Evolutionary conservation across 2,888 invertebrate species (phyloP).

Genomic region (Tenthredo amoena): DNA sequence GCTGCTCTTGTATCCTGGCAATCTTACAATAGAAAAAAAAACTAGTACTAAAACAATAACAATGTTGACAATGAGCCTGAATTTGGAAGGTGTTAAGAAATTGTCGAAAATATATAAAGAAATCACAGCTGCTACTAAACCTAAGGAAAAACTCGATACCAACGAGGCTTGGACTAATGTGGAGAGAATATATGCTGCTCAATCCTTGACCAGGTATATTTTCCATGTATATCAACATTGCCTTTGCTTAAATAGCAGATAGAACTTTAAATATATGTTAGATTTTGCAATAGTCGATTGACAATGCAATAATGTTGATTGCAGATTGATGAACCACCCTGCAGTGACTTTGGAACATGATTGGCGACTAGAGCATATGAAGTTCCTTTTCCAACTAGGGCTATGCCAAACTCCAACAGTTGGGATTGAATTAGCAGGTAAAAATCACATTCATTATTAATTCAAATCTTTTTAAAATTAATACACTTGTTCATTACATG

Average conservation of each 20-base stretch:
- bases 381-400: conserved; percentile 83
- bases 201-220: conserved; percentile 77
- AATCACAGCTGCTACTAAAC: conserved; percentile 81
- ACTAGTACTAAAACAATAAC: conserved; percentile 84
- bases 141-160: conserved; percentile 79
- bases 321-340: conserved; percentile 80
- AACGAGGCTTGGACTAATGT: conserved; percentile 83
- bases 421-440: conserved; percentile 83
- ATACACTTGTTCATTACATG: conserved; percentile 5
- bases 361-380: conserved; percentile 85
- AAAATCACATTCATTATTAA: conserved; percentile 28
- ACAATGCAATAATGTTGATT: conserved; percentile 49
- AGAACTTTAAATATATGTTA: conserved; percentile 17
- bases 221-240: conserved; percentile 67
- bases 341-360: conserved; percentile 80
- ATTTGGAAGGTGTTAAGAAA: conserved; percentile 82
- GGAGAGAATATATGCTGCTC: conserved; percentile 85
- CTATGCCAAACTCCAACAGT: conserved; percentile 83
- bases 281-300: conserved; percentile 15
- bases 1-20: conserved; percentile 85
- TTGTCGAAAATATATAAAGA: conserved; percentile 83
- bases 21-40: conserved; percentile 87
- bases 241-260: conserved; percentile 76
- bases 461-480: neutral
- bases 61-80: conserved; percentile 82